Evolutionary conservation across 2,113 vertebrate genomes (phyloP).

Genomic region (Parotia lawesii): DNA sequence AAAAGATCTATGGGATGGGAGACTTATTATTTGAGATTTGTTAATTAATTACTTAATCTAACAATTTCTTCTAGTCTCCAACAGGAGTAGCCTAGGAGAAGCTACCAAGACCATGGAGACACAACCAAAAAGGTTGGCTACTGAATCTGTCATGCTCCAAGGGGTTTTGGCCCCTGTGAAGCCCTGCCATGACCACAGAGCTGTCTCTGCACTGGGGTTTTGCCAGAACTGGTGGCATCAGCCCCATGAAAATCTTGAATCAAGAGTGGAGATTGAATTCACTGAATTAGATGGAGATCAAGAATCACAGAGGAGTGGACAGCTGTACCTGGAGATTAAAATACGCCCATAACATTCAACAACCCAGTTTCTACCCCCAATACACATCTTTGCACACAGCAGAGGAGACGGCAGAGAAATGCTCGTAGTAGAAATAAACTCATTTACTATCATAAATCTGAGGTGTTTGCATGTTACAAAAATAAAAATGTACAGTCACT

Average conservation of each 20-base stretch:
- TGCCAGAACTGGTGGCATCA: neutral
- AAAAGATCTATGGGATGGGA: neutral
- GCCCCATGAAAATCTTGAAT: neutral
- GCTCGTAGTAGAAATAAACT: constrained; percentile 18
- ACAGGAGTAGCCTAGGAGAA: neutral
- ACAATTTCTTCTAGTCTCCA: neutral
- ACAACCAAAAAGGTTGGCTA: neutral
- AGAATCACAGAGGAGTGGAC: neutral
- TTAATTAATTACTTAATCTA: neutral
- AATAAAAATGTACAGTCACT: constrained; percentile 50
- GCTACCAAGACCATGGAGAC: neutral
- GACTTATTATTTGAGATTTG: neutral
- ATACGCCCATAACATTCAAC: neutral
- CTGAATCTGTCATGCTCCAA: rapidly evolving
- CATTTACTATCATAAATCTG: constrained; percentile 27
- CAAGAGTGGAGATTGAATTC: neutral
- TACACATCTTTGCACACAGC: neutral
- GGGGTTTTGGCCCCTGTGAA: neutral
- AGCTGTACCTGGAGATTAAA: neutral
- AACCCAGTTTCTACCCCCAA: neutral
- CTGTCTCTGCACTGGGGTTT: neutral
- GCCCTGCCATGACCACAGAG: neutral
- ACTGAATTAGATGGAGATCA: neutral
- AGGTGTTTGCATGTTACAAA: constrained; percentile 40
- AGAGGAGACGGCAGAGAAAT: neutral